These are phyloP conservation scores for Addax nasomaculatus DNA, from an alignment of 2,113 vertebrate species.

Conservation along the genomic window DNA sequence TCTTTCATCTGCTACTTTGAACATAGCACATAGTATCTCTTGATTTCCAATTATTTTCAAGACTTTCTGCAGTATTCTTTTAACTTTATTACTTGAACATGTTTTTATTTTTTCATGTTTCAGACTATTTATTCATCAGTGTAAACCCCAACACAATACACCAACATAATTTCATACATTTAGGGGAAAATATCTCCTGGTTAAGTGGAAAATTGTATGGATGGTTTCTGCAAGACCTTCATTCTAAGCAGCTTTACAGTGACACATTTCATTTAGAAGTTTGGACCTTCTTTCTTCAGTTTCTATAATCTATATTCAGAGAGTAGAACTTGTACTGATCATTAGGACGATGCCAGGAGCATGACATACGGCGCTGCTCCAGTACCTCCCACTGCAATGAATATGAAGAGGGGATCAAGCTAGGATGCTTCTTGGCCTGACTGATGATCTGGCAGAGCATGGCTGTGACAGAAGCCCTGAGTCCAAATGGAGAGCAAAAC, in stretches of 20 bases:
- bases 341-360: not conserved
- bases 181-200: not conserved
- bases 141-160: not conserved
- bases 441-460: conserved; percentile 72
- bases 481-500: fast-evolving
- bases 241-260: not conserved
- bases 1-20: not conserved
- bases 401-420: conserved; percentile 64
- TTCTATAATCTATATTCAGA: not conserved
- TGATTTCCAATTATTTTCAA: not conserved
- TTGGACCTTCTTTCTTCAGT: not conserved
- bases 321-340: not conserved
- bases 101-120: not conserved
- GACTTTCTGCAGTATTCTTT: not conserved
- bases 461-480: not conserved
- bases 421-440: conserved; percentile 80
- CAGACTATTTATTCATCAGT: not conserved
- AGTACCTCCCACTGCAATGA: not conserved
- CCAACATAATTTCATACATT: not conserved
- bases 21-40: not conserved
- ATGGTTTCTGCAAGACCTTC: not conserved
- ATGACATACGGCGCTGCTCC: not conserved
- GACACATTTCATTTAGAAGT: not conserved
- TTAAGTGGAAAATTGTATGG: not conserved
- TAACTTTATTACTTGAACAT: not conserved